Evolutionary conservation across 1,140 invertebrate genomes (phyloP).

Genomic region (Plodia interpunctella): DNA sequence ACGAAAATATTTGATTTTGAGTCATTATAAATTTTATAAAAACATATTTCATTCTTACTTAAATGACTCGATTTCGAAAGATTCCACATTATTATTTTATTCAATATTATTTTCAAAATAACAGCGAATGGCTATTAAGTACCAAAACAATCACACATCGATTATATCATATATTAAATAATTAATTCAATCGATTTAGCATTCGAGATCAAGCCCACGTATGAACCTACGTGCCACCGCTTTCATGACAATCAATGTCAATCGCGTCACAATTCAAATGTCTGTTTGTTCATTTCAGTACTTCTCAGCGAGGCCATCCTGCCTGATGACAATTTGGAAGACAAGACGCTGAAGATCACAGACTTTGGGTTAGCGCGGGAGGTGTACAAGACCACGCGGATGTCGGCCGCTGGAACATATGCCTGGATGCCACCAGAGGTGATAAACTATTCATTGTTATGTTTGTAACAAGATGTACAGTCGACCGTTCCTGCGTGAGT

Average conservation of each 20-base stretch:
- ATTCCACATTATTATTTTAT: too few species aligned
- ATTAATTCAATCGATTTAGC: neutral
- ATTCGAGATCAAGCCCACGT: conserved; percentile 6
- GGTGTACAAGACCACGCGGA: conserved; percentile 96
- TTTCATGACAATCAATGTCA: conserved; percentile 10
- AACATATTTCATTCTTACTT: too few species aligned
- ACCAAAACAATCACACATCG: too few species aligned
- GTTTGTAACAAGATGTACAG: too few species aligned
- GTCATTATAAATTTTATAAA: too few species aligned
- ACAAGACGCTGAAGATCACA: conserved; percentile 97
- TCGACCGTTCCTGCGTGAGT: too few species aligned
- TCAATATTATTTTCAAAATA: too few species aligned
- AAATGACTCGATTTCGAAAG: too few species aligned
- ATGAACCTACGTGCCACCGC: conserved; percentile 2
- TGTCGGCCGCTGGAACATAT: conserved; percentile 98
- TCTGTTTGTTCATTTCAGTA: conserved; percentile 79
- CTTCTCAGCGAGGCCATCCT: conserved; percentile 92
- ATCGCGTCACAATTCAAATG: neutral
- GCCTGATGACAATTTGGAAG: conserved; percentile 88
- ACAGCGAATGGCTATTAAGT: too few species aligned
- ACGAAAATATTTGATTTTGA: too few species aligned
- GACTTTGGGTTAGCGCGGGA: conserved; percentile 97
- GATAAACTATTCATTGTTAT: neutral
- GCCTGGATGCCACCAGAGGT: conserved; percentile 99
- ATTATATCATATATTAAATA: neutral